Base-by-base conservation (phyloP, 2,113 vertebrate species). In the Chloropsis hardwickii region DNA sequence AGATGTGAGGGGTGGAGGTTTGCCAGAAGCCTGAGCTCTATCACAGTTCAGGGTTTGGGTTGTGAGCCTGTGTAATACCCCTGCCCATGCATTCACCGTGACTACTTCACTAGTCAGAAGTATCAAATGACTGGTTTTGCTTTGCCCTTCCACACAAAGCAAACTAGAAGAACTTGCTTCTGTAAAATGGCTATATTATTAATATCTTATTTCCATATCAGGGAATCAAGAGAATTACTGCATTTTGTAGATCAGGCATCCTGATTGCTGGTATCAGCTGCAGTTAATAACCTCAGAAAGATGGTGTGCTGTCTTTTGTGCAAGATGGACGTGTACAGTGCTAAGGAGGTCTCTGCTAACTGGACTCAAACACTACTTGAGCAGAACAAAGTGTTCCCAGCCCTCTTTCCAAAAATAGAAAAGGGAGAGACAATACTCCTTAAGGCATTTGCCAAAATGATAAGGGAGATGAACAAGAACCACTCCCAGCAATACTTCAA, bases 361-460 rank as follows among this genome's bases (percentile, higher is more conserved):
- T 18, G 69, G 58, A 48, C 60, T 92, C 35, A 35, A 87, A 57
- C 24, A 44, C 58, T 18, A 3, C 62, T 90, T 73, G 58, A 88
- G 92, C 28, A 25, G 81, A 91, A 86, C 79, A 81, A 82, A 84
- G 71, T 10, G 64, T 94, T 96, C 82, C 51, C 56, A 94, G 37
- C 51, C 60, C 56, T 89, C 67, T 65, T 60, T 62, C 79, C 94
- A 90, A 81, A 94, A 95, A 91, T 62, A 94, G 93, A 88, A 85
- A 47, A 51, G 45, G 42, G 81, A 87, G 81, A 89, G 87, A 94
- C 42, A 77, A 73, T 51, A 58, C 35, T 91, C 57, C 54, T 88
- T 72, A 40, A 73, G 29, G 27, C 67, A 40, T 70, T 58, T 89
- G 91, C 90, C 84, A 80, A 79, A 91, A 77, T 10, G 93, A 90